Evolutionary conservation across 1,140 invertebrate species (phyloP), one percentile per base, ranked within the genome.

Genomic region (Varroa destructor): DNA sequence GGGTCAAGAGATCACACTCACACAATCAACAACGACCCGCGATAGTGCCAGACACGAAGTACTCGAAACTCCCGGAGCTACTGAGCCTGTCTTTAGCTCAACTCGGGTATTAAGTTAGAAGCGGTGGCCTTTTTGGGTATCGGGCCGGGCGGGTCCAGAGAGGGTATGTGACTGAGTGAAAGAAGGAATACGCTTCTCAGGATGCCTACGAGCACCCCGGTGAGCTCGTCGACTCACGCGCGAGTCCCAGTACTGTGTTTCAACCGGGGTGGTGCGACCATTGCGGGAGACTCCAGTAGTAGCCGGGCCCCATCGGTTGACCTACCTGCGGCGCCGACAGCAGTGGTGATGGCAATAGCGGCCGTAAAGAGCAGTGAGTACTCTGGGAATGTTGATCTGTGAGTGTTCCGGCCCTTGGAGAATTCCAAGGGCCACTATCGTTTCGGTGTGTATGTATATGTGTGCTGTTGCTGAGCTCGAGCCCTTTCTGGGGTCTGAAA

Each of bases 81-180:
- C 61, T 67, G 61, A 67, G 61, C 40, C 40, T 46, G 61, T 40
- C 61, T 8, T 37, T 67, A 67, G 61, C 61, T 67, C 61, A 67
- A 67, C 40, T 67, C 61, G 40, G 61, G 61, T 67, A 67, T 67
- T 67, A 67, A 67, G 61, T 67, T 67, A 67, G 61, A 43, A 67
- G 61, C 61, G 61, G 61, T 67, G 61, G 61, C 61, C 61, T 67
- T 67, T 67, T 67, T 67, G 61, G 61, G 61, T 67, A 67, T 67
- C 46, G 61, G 12, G 12, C 46, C 46, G 8, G 46, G 12, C 61
- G 5, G 46, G 61, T 3, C 36, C 12, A 2, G 61, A 37, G 40
- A 40, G 40, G 61, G 61, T 12, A 12, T 2, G 2, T 8, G 61
- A 37, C 40, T 14, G 61, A 67, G 61, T 67, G 61, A 40, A 46